A percentile compares a stretch with the other conserved stretches of the same genome.
Evolutionary conservation across 2,888 invertebrate species (phyloP).

Genomic region (Parnassius mnemosyne): DNA sequence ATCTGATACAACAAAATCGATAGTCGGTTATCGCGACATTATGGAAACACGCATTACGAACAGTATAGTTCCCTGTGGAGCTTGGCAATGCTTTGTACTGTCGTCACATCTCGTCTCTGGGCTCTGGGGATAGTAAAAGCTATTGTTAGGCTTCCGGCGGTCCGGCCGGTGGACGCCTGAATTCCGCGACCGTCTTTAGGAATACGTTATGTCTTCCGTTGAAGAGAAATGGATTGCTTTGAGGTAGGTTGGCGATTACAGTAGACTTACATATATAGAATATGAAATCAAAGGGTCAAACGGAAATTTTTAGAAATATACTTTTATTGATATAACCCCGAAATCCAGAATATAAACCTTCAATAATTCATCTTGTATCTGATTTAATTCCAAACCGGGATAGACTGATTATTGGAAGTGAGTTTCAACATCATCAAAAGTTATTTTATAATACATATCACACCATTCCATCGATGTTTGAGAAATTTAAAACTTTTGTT

Average conservation of each 20-base stretch:
- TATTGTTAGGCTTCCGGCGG: slow-evolving; percentile 19
- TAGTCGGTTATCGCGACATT: slow-evolving; percentile 5
- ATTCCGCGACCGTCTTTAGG: background rate
- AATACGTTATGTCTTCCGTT: background rate
- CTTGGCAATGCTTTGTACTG: slow-evolving; percentile 17
- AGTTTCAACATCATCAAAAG: too few relatives aligned
- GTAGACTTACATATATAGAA: background rate
- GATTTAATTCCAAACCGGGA: too few relatives aligned
- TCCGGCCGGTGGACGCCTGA: slow-evolving; percentile 3
- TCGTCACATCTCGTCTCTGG: slow-evolving; percentile 18
- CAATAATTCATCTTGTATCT: too few relatives aligned
- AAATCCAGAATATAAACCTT: too few relatives aligned
- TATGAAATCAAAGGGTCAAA: background rate
- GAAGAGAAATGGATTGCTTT: slow-evolving; percentile 4
- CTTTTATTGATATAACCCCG: too few relatives aligned
- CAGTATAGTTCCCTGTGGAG: slow-evolving; percentile 11
- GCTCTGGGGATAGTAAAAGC: slow-evolving; percentile 20
- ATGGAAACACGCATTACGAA: slow-evolving; percentile 9
- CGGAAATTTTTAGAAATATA: too few relatives aligned
- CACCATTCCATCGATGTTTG: too few relatives aligned
- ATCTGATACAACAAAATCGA: background rate
- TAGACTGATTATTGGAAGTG: too few relatives aligned
- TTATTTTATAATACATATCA: too few relatives aligned
- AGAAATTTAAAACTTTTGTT: too few relatives aligned
- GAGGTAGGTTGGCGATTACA: slow-evolving; percentile 17